These are phyloP conservation scores for Barypeithes pellucidus DNA, from an alignment of 2,888 invertebrate species.

Conservation along the genomic window DNA sequence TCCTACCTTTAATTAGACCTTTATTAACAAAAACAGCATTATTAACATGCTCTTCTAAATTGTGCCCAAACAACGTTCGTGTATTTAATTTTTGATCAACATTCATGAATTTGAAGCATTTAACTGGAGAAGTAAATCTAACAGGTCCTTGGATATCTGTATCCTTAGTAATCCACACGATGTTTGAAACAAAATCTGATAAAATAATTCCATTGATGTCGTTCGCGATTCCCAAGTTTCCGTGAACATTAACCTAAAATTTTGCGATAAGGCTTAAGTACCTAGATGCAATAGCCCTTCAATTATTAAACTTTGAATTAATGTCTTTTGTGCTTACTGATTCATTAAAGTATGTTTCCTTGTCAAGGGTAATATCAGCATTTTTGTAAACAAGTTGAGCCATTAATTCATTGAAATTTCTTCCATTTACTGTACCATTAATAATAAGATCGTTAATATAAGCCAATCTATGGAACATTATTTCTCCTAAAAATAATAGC, in stretches of 20 bases:
- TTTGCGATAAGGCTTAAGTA: too few relatives aligned
- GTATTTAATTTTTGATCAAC: conserved; percentile 64
- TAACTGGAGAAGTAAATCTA: conserved; percentile 65
- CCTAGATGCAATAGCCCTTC: too few relatives aligned
- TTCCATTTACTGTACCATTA: conserved; percentile 61
- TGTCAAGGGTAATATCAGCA: conserved; percentile 58
- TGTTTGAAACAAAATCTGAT: conserved; percentile 65
- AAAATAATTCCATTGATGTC: conserved; percentile 66
- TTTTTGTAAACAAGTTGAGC: conserved; percentile 61
- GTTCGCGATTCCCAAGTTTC: conserved; percentile 56
- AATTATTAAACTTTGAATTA: too few relatives aligned
- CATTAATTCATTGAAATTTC: conserved; percentile 60
- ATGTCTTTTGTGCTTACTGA: conserved; percentile 58
- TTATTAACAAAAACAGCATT: conserved; percentile 70
- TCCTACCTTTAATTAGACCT: conserved; percentile 63
- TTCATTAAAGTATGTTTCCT: conserved; percentile 61
- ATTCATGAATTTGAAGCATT: conserved; percentile 56
- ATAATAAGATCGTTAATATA: conserved; percentile 63
- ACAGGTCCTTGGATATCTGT: conserved; percentile 65
- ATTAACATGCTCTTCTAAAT: conserved; percentile 68
- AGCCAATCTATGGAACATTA: conserved; percentile 62
- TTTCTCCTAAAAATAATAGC: conserved; percentile 62
- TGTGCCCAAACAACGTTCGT: conserved; percentile 66
- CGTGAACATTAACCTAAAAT: conserved; percentile 62
- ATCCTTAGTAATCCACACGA: conserved; percentile 68